Base-by-base conservation (phyloP, 2,888 invertebrate species). In the Amblyteles armatorius region DNA sequence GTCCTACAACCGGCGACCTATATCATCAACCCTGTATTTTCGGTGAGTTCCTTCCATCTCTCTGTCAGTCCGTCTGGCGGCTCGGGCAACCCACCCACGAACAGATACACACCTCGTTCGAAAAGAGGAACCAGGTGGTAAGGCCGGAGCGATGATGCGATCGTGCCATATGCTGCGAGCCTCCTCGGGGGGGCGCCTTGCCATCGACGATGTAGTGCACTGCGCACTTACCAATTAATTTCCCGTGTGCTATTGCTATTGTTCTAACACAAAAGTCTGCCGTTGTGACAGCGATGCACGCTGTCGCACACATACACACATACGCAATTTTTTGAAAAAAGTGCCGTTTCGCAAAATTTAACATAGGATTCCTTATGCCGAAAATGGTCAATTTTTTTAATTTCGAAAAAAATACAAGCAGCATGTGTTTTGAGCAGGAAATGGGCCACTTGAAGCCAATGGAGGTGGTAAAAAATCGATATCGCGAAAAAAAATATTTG, bases 81-180 rank as follows among this genome's bases (percentile, higher is more conserved):
- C 33, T 11, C 26, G 79, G 65, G 65, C 65, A 68, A 83, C 78
- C 81, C 81, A 83, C 83, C 85, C 83, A 83, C 83, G 83, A 81
- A 69, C 83, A 74, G 80, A 67, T 80, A 85, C 84, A 67, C 79
- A 79, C 74, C 85, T 82, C 77, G 73, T 50, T 33, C 60, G 73
- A 77, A 81, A 83, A 72, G 84, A 76, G 71, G 73, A 85, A 90
- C 92, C 92, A 92, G 92, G 92, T 92, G 92, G 91, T 87, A 87
- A 71, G 79, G 74, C 79, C 80, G 91, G 91, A 90, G 90, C 89
- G 91, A 90, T 91, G 92, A 92, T 92, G 92, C 91, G 93, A 93
- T 93, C 92, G 92, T 89, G 88, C 93, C 93, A 93, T 93, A 93
- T 93, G 93, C 90, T 90, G 87, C 60, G 63, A 57, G 89, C 89